Conservation (phyloP, 2,113 vertebrate genomes). For the Amblyornis subalaris region DNA sequence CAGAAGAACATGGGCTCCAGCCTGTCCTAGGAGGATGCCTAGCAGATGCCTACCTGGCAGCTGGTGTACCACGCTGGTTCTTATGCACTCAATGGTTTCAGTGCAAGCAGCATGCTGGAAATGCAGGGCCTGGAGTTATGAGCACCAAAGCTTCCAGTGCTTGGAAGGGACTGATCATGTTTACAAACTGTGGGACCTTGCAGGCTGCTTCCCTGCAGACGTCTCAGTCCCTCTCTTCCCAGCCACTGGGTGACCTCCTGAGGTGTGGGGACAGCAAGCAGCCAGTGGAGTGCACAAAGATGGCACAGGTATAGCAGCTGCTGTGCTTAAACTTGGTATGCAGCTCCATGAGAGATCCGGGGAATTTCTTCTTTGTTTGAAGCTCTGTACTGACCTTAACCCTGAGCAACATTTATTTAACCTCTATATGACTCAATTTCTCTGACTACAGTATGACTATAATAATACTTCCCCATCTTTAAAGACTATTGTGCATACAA, state of each 20-base stretch:
- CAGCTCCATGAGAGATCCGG: background rate
- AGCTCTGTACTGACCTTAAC: background rate
- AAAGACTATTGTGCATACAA: background rate
- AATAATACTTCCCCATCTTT: background rate
- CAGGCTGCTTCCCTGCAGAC: background rate
- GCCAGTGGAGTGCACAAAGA: fast-evolving
- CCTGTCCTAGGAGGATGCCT: background rate
- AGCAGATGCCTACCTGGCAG: background rate
- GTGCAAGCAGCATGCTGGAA: fast-evolving
- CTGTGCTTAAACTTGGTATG: background rate
- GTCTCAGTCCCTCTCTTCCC: background rate
- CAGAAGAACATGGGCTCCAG: background rate
- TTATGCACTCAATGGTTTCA: fast-evolving
- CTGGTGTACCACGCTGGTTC: background rate
- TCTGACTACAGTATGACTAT: background rate
- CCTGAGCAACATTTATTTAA: background rate
- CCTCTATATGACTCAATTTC: background rate
- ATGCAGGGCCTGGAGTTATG: background rate
- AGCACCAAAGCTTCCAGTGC: background rate
- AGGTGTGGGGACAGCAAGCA: background rate
- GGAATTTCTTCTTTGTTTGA: background rate
- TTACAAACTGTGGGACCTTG: background rate
- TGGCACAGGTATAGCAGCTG: fast-evolving
- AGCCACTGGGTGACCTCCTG: background rate
- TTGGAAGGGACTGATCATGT: background rate